phyloP scores from a whole-genome alignment of 2,113 vertebrate species.

The Poeciliopsis occidentalis region DNA sequence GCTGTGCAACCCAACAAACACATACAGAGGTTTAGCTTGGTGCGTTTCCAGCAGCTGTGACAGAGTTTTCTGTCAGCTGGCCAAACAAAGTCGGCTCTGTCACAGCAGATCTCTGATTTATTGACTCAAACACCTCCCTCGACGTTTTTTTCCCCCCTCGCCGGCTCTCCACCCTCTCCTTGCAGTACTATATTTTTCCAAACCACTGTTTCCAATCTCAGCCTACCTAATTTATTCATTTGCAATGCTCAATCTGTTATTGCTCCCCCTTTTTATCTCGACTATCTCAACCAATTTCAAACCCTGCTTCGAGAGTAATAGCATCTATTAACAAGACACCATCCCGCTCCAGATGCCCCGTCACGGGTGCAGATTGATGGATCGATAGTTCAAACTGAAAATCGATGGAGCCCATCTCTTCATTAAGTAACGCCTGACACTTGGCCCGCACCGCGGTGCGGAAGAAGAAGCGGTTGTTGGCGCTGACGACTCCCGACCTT shows the following conservation, averaged over 20 bases:
- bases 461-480: slow-evolving; percentile 29
- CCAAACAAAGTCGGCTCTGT: slow-evolving; percentile 53
- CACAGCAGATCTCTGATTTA: slow-evolving; percentile 47
- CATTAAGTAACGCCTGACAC: slow-evolving; percentile 52
- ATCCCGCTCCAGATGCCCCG: slow-evolving; percentile 10
- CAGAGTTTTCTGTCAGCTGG: slow-evolving; percentile 32
- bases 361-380: slow-evolving; percentile 37
- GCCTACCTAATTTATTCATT: slow-evolving; percentile 4
- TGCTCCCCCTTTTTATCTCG: slow-evolving; percentile 8
- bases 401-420: slow-evolving; percentile 55
- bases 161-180: not conserved
- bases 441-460: slow-evolving; percentile 4
- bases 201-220: slow-evolving; percentile 21
- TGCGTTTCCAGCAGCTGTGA: slow-evolving; percentile 17
- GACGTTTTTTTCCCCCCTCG: slow-evolving; percentile 8
- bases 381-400: slow-evolving; percentile 67
- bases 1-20: slow-evolving; percentile 2
- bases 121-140: slow-evolving; percentile 42
- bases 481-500: slow-evolving; percentile 26
- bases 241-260: not conserved
- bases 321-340: slow-evolving; percentile 46
- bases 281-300: slow-evolving; percentile 8
- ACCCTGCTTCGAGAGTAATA: slow-evolving; percentile 25
- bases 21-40: not conserved
- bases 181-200: not conserved